Evolutionary conservation across 2,888 invertebrate species (phyloP).

Genomic region (Phyllotreta cruciferae): DNA sequence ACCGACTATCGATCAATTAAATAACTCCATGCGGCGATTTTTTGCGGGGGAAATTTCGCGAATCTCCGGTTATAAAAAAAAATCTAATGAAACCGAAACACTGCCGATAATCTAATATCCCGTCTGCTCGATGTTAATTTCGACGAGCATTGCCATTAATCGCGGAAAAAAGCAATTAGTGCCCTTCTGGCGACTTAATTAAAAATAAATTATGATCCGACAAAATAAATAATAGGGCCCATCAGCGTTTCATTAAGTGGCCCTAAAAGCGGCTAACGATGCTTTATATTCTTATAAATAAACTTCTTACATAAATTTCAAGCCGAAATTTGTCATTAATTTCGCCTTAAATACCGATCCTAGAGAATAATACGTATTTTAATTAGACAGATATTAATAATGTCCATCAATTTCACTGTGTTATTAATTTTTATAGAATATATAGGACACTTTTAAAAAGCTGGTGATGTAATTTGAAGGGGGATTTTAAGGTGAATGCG

Average conservation of each 20-base stretch:
- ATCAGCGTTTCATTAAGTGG: constrained; percentile 22
- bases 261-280: constrained; percentile 13
- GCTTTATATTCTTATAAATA: constrained; percentile 9
- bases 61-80: too few relatives aligned
- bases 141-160: neutral
- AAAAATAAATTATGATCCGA: constrained; percentile 24
- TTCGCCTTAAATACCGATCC: too few relatives aligned
- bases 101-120: neutral
- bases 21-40: too few relatives aligned
- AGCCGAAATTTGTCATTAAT: neutral
- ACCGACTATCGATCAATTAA: too few relatives aligned
- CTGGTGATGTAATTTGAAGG: too few relatives aligned
- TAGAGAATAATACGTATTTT: too few relatives aligned
- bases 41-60: too few relatives aligned
- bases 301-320: neutral
- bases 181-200: constrained; percentile 20
- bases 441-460: too few relatives aligned
- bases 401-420: too few relatives aligned
- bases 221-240: constrained; percentile 24
- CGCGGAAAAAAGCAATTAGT: constrained; percentile 19
- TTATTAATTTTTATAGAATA: too few relatives aligned
- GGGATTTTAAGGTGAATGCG: too few relatives aligned
- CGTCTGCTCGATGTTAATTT: neutral
- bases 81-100: neutral
- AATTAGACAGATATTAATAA: too few relatives aligned